Evolutionary conservation across 2,888 invertebrate genomes (phyloP).

Genomic region (Dioctria linearis): DNA sequence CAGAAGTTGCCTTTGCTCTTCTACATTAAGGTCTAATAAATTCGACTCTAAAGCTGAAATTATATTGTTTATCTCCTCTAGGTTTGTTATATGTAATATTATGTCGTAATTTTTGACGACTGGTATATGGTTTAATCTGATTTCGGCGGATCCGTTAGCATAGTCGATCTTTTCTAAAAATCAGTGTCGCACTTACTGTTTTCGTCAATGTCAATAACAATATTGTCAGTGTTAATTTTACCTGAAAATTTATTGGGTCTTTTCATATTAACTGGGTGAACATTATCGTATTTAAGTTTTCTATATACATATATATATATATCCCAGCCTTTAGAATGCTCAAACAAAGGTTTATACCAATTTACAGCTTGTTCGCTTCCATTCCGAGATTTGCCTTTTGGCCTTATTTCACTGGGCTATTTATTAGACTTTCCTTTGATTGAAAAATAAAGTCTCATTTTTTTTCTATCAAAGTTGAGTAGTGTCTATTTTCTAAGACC

Average conservation of each 20-base stretch:
- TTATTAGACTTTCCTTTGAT: constrained; percentile 35
- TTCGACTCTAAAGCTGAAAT: constrained; percentile 15
- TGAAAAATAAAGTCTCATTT: constrained; percentile 12
- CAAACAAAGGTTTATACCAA: too few species aligned
- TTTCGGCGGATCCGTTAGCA: constrained; percentile 52
- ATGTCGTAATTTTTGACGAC: constrained; percentile 50
- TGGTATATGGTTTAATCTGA: constrained; percentile 43
- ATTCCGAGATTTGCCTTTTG: constrained; percentile 53
- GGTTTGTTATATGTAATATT: constrained; percentile 32
- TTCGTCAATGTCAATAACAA: constrained; percentile 36
- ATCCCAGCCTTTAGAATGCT: too few species aligned
- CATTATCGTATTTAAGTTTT: constrained; percentile 40
- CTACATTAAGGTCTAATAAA: not conserved
- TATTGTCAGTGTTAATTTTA: constrained; percentile 25
- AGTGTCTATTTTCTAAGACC: not conserved
- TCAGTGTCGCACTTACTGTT: constrained; percentile 25
- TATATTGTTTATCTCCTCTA: constrained; percentile 24
- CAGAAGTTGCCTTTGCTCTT: not conserved
- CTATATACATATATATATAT: constrained; percentile 57
- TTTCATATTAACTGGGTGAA: constrained; percentile 55
- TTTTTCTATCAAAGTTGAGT: constrained; percentile 36
- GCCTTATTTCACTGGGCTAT: constrained; percentile 40
- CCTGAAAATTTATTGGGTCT: constrained; percentile 56
- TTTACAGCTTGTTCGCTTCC: too few species aligned
- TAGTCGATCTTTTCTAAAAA: constrained; percentile 50